These are phyloP conservation scores for Actinostola sp. DNA, from an alignment of 92 coral and sea anemone species.

Conservation along the genomic window DNA sequence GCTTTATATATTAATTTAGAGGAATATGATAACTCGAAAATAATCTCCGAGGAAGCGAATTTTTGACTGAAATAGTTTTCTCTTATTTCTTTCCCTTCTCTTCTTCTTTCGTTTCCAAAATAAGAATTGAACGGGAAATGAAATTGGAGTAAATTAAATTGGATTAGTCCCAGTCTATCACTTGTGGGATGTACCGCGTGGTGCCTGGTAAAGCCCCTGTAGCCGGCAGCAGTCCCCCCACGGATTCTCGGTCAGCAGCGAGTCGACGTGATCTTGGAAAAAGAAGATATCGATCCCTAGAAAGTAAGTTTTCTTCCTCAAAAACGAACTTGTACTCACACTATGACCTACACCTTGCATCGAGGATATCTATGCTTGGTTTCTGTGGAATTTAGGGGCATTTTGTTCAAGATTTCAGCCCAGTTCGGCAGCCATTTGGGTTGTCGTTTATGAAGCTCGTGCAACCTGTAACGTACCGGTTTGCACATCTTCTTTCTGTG, in stretches of 20 bases:
- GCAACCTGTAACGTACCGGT: constrained; percentile 41
- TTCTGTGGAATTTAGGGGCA: constrained; percentile 1
- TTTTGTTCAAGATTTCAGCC: not conserved
- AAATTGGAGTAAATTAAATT: too few relatives aligned
- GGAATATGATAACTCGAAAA: too few relatives aligned
- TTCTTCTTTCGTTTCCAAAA: not conserved
- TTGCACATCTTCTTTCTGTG: constrained; percentile 15
- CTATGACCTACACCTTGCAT: not conserved
- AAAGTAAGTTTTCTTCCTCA: constrained; percentile 52
- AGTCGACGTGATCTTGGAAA: constrained; percentile 52
- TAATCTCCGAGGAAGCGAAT: too few relatives aligned
- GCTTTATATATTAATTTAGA: not conserved
- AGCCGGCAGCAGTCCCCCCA: constrained; percentile 67
- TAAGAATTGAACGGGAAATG: constrained; percentile 3
- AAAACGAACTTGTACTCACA: not conserved
- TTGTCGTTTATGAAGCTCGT: constrained; percentile 12
- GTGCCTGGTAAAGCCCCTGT: constrained; percentile 51
- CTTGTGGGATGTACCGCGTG: not conserved
- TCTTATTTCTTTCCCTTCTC: not conserved
- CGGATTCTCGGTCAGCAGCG: constrained; percentile 54
- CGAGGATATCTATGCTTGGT: constrained; percentile 3
- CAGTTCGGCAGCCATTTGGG: constrained; percentile 7
- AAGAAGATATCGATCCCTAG: constrained; percentile 30
- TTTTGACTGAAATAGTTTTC: too few relatives aligned
- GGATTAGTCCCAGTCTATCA: not conserved